phyloP scores from a whole-genome alignment of 2,888 invertebrate genomes.

The Marasmarcha lunaedactyla region DNA sequence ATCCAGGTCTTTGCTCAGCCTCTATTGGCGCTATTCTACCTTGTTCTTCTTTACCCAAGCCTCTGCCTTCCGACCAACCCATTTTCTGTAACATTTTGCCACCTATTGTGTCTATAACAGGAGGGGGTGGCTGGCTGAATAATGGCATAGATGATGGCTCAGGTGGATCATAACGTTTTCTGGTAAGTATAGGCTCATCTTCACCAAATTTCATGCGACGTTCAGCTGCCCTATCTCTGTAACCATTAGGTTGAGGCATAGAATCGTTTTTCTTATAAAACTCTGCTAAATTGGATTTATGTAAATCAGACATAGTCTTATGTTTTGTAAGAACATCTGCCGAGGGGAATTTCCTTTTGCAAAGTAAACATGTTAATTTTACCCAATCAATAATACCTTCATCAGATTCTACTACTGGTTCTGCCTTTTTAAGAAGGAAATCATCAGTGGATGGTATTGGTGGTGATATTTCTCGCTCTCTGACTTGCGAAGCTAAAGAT shows the following conservation, averaged over 20 bases:
- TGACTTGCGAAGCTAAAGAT: constrained; percentile 23
- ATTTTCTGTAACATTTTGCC: constrained; percentile 96
- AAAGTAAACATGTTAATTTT: constrained; percentile 92
- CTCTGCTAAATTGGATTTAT: constrained; percentile 85
- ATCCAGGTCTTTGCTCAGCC: constrained; percentile 75
- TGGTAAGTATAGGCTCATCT: constrained; percentile 73
- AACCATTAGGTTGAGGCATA: constrained; percentile 58
- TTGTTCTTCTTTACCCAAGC: constrained; percentile 93
- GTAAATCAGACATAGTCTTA: constrained; percentile 92
- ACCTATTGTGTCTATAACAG: constrained; percentile 90
- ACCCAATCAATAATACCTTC: constrained; percentile 88
- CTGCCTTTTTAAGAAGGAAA: constrained; percentile 47
- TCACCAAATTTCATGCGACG: constrained; percentile 93
- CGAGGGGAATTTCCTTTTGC: constrained; percentile 94
- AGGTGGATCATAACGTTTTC: constrained; percentile 48
- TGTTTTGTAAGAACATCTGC: constrained; percentile 91
- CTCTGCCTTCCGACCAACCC: constrained; percentile 99
- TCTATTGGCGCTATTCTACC: constrained; percentile 94
- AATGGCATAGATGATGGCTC: constrained; percentile 56
- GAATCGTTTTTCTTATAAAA: constrained; percentile 51
- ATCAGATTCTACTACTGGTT: constrained; percentile 73
- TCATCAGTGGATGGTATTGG: constrained; percentile 39
- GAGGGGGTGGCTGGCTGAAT: constrained; percentile 72
- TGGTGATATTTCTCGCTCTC: constrained; percentile 44
- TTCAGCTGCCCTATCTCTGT: constrained; percentile 97